Conservation (phyloP, 2,113 vertebrate species). For the Paedocypris sp. region DNA sequence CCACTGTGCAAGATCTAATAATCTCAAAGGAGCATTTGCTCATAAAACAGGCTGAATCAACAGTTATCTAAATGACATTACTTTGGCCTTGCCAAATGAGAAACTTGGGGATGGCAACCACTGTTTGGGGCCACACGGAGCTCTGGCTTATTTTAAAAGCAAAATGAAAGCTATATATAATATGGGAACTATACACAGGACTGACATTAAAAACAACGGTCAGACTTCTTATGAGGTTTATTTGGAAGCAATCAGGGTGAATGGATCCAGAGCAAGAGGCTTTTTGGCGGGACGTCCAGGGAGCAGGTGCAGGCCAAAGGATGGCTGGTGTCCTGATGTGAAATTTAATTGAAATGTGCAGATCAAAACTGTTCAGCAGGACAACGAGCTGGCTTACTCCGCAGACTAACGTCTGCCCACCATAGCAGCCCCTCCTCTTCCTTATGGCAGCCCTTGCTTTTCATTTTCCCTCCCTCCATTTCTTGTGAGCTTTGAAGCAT, state of each 20-base stretch:
- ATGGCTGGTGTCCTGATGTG: conserved; percentile 59
- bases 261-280: conserved; percentile 3
- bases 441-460: neutral
- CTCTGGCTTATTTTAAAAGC: conserved; percentile 4
- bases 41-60: too few species aligned
- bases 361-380: conserved; percentile 56
- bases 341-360: conserved; percentile 67
- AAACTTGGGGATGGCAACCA: conserved; percentile 28
- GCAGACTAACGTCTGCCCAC: conserved; percentile 54
- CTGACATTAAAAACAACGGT: too few species aligned
- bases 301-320: conserved; percentile 56
- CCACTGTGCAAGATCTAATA: too few species aligned
- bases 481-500: conserved; percentile 17
- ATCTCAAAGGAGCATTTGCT: too few species aligned
- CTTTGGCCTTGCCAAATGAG: conserved; percentile 32
- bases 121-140: too few species aligned
- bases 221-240: too few species aligned
- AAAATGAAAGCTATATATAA: too few species aligned
- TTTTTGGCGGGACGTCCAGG: conserved; percentile 27
- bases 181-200: too few species aligned
- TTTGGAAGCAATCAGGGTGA: too few species aligned
- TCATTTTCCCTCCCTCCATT: neutral
- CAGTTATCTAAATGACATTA: conserved; percentile 39
- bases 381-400: conserved; percentile 47
- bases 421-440: conserved; percentile 37